Percentiles rank a stretch among this genome's conserved stretches.
These are phyloP conservation scores for Trachemys scripta DNA, from an alignment of 2,113 vertebrate genomes.

Conservation along the genomic window DNA sequence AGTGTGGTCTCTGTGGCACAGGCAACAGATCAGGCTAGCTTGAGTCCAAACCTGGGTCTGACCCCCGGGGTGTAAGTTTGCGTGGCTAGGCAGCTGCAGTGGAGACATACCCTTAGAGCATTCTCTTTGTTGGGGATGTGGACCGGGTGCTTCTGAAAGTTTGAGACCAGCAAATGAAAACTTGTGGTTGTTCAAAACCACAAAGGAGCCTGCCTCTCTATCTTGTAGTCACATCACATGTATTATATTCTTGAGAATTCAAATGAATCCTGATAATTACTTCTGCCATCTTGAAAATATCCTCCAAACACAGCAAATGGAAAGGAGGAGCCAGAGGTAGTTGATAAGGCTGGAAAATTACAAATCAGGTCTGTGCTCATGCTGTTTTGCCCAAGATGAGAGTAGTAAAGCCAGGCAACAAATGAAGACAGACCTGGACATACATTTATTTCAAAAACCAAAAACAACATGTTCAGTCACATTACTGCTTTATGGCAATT, in stretches of 20 bases:
- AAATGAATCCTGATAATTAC: neutral
- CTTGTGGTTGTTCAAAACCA: slow-evolving; percentile 14
- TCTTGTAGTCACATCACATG: neutral
- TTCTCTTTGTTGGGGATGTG: neutral
- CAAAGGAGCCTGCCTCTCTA: neutral
- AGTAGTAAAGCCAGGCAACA: neutral
- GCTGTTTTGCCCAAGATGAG: slow-evolving; percentile 19
- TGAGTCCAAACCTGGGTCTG: neutral
- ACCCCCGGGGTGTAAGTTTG: neutral
- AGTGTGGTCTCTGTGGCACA: neutral
- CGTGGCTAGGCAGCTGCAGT: neutral
- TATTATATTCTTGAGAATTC: slow-evolving; percentile 5
- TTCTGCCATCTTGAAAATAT: slow-evolving; percentile 38
- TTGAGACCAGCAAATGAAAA: slow-evolving; percentile 13
- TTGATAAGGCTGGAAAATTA: slow-evolving; percentile 12
- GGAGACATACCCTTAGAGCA: neutral
- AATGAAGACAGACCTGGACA: neutral
- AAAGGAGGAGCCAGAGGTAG: neutral
- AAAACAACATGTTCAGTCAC: neutral
- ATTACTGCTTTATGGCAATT: neutral
- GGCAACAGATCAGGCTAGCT: neutral
- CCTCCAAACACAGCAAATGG: neutral
- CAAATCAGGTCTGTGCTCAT: neutral
- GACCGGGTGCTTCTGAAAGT: neutral
- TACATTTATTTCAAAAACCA: neutral